Percentiles rank a stretch among this genome's conserved stretches.
phyloP scores from a whole-genome alignment of 2,113 vertebrate genomes.

The Zingel zingel region DNA sequence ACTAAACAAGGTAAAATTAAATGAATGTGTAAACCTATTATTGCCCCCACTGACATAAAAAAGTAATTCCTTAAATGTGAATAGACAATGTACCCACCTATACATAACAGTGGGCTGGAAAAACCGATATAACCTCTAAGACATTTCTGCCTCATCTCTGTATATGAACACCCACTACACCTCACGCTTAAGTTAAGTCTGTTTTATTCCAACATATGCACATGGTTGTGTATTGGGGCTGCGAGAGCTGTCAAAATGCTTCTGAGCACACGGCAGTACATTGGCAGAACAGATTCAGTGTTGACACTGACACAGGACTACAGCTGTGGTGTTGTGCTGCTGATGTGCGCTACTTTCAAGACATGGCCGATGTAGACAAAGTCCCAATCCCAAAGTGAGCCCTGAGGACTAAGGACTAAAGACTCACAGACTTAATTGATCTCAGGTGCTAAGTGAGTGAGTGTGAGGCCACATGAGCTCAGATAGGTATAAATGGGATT shows the following conservation, averaged over 20 bases:
- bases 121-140: background rate
- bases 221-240: background rate
- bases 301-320: conserved; percentile 17
- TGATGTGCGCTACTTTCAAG: conserved; percentile 31
- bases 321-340: conserved; percentile 12
- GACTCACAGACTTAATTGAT: no score
- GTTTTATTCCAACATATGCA: background rate
- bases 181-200: background rate
- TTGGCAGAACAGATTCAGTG: background rate
- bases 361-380: background rate
- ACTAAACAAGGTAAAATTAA: background rate
- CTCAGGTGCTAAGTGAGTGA: no score
- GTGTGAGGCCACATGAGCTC: no score
- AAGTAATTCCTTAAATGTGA: background rate
- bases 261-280: background rate
- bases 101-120: no score
- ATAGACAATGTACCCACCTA: background rate
- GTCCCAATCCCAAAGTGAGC: no score
- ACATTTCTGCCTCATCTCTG: background rate
- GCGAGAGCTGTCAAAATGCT: conserved; percentile 3
- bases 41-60: background rate
- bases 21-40: background rate
- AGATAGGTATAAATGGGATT: no score
- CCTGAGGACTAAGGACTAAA: no score
- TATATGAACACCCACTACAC: background rate